phyloP scores from a whole-genome alignment of 2,113 vertebrate genomes.

The Macquaria ambigua region DNA sequence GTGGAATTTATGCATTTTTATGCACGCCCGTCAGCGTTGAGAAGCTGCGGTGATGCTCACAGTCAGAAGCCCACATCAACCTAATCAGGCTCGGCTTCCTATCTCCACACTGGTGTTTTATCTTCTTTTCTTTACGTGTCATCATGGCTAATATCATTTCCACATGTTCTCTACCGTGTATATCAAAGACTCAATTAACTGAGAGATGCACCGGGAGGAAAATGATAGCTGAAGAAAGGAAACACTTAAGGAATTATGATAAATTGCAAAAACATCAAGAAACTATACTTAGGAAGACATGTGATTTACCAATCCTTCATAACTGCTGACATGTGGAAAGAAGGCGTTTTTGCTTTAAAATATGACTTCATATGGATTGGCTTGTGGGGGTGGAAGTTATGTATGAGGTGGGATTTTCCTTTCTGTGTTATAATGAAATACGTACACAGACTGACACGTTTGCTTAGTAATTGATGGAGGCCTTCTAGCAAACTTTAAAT shows the following conservation, averaged over 20 bases:
- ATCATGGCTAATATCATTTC: slow-evolving; percentile 59
- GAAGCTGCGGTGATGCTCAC: neutral
- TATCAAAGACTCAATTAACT: slow-evolving; percentile 66
- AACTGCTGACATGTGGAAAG: neutral
- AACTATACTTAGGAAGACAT: neutral
- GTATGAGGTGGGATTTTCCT: neutral
- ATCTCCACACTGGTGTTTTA: slow-evolving; percentile 32
- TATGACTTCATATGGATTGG: neutral
- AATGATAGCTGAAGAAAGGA: slow-evolving; percentile 30
- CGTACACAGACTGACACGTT: neutral
- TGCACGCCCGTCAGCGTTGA: neutral
- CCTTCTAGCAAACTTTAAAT: slow-evolving; percentile 33
- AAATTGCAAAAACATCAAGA: slow-evolving; percentile 19
- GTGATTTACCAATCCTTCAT: neutral
- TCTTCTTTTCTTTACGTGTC: slow-evolving; percentile 43
- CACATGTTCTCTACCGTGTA: slow-evolving; percentile 30
- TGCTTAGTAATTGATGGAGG: slow-evolving; percentile 12
- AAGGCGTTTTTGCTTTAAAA: neutral
- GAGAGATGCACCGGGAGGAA: neutral
- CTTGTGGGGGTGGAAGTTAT: neutral
- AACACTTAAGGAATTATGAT: slow-evolving; percentile 33
- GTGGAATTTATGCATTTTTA: slow-evolving; percentile 29
- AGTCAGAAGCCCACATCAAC: slow-evolving; percentile 19
- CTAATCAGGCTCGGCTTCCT: slow-evolving; percentile 17
- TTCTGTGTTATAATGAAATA: neutral